Percentiles rank a stretch among this genome's conserved stretches.
Evolutionary conservation across 2,797 vertebrate species (phyloP).

Genomic region (Chrosomus eos): DNA sequence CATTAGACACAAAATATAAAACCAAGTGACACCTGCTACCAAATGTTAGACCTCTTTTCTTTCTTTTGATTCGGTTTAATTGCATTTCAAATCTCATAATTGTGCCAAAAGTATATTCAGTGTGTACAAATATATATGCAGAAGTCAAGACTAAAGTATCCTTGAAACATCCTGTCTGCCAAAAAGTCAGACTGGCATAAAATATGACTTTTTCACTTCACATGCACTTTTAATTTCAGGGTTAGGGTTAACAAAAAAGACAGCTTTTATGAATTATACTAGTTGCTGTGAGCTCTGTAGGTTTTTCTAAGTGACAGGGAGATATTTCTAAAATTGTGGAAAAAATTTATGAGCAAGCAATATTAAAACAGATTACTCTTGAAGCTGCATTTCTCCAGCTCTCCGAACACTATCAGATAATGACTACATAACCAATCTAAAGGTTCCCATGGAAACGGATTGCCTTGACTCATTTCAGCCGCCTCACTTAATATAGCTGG

Average conservation of each 20-base stretch:
- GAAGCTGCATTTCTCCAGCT: background rate
- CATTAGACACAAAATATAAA: background rate
- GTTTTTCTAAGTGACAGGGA: background rate
- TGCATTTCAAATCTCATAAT: background rate
- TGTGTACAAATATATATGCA: background rate
- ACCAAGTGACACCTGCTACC: background rate
- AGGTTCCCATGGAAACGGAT: conserved; percentile 10
- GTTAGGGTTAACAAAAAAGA: background rate
- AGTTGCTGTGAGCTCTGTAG: background rate
- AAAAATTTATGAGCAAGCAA: background rate
- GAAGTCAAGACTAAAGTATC: background rate
- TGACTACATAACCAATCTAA: conserved; percentile 34
- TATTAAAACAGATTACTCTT: conserved; percentile 21
- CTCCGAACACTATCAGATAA: conserved; percentile 37
- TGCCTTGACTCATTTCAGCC: conserved; percentile 16
- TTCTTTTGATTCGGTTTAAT: background rate
- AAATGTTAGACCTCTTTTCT: background rate
- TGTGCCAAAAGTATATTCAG: background rate
- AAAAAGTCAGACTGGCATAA: background rate
- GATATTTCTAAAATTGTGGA: conserved; percentile 10
- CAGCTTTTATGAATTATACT: background rate
- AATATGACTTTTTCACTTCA: background rate
- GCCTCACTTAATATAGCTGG: conserved; percentile 10
- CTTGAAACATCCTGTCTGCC: background rate
- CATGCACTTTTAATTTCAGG: background rate